Percentiles rank a stretch among this genome's conserved stretches.
phyloP scores from a whole-genome alignment of 1,140 invertebrate genomes.

The Cyrtorhinus lividipennis region DNA sequence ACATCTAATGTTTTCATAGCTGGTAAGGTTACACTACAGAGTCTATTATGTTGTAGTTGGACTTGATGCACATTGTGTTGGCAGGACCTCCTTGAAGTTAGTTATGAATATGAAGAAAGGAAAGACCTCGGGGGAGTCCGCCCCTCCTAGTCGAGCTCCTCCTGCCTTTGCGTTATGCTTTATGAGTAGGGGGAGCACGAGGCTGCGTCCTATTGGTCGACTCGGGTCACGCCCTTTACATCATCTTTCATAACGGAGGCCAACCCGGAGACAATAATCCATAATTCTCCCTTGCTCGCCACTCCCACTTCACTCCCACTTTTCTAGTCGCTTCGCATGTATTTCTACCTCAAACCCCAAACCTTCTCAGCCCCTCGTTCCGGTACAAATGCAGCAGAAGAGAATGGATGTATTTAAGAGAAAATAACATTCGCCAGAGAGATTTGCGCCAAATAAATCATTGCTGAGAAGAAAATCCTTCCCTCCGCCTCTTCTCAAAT shows the following conservation, averaged over 20 bases:
- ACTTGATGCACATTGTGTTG: too few relatives aligned
- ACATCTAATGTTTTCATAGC: too few relatives aligned
- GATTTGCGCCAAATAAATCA: too few relatives aligned
- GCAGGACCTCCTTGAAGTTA: neutral
- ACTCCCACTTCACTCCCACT: neutral
- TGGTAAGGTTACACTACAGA: too few relatives aligned
- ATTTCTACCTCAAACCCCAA: neutral
- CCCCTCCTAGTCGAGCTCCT: neutral
- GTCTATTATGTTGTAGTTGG: too few relatives aligned
- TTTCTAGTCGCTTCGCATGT: neutral
- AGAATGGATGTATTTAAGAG: too few relatives aligned
- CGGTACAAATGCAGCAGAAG: too few relatives aligned
- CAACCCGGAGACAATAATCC: neutral
- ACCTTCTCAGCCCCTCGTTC: too few relatives aligned
- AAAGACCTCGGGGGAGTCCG: neutral
- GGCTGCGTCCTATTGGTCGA: neutral
- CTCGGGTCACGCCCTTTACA: neutral
- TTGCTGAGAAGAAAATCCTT: too few relatives aligned
- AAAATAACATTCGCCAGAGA: too few relatives aligned
- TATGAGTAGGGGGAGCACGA: neutral
- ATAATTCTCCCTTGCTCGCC: neutral
- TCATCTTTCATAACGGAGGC: neutral
- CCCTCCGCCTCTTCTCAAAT: too few relatives aligned
- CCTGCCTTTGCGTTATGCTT: neutral
- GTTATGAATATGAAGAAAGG: neutral